Evolutionary conservation across 1,140 invertebrate genomes (phyloP).

Genomic region (Amyelois transitella): DNA sequence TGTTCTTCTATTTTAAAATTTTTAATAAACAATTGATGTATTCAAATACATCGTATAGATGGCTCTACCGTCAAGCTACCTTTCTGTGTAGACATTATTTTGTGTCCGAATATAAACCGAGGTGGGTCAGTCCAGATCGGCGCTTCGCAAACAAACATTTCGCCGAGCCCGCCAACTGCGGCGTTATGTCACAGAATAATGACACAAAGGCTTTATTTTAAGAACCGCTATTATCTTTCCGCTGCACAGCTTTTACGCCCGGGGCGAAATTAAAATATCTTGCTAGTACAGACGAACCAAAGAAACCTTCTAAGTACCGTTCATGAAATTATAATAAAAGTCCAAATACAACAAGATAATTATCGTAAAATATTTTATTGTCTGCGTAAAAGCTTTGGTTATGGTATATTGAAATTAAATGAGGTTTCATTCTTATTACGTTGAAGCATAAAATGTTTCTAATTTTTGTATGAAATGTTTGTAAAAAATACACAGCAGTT

Average conservation of each 20-base stretch:
- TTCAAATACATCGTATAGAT: too few relatives aligned
- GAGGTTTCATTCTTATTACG: background rate
- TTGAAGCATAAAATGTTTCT: too few relatives aligned
- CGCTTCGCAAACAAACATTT: constrained; percentile 6
- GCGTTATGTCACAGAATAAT: constrained; percentile 39
- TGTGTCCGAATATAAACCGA: background rate
- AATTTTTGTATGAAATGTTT: too few relatives aligned
- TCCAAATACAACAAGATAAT: constrained; percentile 2
- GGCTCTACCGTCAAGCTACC: too few relatives aligned
- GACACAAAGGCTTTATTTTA: constrained; percentile 46
- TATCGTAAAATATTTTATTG: background rate
- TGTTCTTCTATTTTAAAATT: too few relatives aligned
- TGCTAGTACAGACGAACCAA: constrained; percentile 16
- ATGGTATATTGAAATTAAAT: background rate
- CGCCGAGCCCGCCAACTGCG: constrained; percentile 10
- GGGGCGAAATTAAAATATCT: constrained; percentile 42
- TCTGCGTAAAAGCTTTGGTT: background rate
- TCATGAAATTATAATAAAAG: constrained; percentile 17
- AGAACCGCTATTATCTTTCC: constrained; percentile 44
- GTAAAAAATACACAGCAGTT: too few relatives aligned
- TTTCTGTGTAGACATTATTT: background rate
- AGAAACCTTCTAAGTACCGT: constrained; percentile 13
- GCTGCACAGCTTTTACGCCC: constrained; percentile 28
- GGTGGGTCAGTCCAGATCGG: constrained; percentile 4
- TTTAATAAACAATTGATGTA: too few relatives aligned